Evolutionary conservation across 2,113 vertebrate species (phyloP).

Genomic region (Oxygymnocypris stewartii): DNA sequence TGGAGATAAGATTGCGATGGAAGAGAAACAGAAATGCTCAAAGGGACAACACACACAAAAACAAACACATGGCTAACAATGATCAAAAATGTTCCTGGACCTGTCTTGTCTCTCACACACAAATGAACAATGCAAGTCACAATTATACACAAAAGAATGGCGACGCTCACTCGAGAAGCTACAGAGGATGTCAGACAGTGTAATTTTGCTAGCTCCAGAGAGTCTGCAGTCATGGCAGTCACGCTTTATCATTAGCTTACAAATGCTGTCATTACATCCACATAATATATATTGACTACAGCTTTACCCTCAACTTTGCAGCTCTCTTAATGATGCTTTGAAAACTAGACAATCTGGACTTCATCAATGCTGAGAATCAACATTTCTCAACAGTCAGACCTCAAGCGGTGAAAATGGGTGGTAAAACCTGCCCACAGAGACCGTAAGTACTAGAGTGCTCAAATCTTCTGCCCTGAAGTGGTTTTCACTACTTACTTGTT

Average conservation of each 20-base stretch:
- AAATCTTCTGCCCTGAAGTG: neutral
- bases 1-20: neutral
- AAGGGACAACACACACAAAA: slow-evolving; percentile 9
- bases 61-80: slow-evolving; percentile 27
- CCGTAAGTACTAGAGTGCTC: neutral
- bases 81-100: neutral
- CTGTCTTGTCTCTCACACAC: slow-evolving; percentile 6
- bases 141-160: slow-evolving; percentile 18
- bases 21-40: slow-evolving; percentile 25
- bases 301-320: slow-evolving; percentile 22
- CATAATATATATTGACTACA: slow-evolving; percentile 26
- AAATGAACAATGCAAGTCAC: slow-evolving; percentile 28
- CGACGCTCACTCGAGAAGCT: neutral
- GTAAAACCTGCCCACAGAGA: slow-evolving; percentile 24
- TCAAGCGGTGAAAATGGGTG: slow-evolving; percentile 16
- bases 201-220: slow-evolving; percentile 52
- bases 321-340: slow-evolving; percentile 25
- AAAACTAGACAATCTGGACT: slow-evolving; percentile 1
- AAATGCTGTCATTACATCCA: slow-evolving; percentile 43
- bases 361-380: slow-evolving; percentile 25
- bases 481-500: neutral
- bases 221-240: slow-evolving; percentile 33
- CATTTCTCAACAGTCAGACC: slow-evolving; percentile 20
- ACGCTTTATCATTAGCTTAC: slow-evolving; percentile 49
- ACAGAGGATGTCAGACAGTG: slow-evolving; percentile 41